Base-by-base conservation (phyloP, 2,888 invertebrate genomes). In the Lottia scabra region DNA sequence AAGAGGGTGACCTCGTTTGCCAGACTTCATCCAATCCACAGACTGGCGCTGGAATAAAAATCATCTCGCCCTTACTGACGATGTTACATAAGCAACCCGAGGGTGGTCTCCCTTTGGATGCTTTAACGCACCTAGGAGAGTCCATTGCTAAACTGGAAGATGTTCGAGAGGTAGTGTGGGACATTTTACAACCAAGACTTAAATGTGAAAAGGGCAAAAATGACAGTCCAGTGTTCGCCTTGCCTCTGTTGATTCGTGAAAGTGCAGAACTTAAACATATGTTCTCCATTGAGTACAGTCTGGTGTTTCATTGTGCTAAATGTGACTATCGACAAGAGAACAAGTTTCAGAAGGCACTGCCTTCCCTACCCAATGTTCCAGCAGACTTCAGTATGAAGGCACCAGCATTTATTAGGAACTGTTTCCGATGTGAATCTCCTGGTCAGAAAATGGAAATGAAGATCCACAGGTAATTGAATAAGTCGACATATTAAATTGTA, bases 211-310 rank as follows among this genome's bases (percentile, higher is more conserved):
- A 82, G 38, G 87, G 88, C 0, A 79, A 83, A 68, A 81, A 87
- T 65, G 86, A 87, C 75, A 87, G 87, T 66, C 87, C 88, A 0
- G 85, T 88, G 44, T 81, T 88, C 71, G 88, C 87, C 12, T 75
- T 88, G 38, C 85, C 85, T 1, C 71, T 84, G 30, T 70, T 88
- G 19, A 75, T 87, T 5, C 74, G 81, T 16, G 79, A 84, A 63
- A 78, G 80, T 44, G 66, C 75, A 0, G 72, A 71, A 6, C 72
- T 87, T 38, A 80, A 83, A 65, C 75, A 82, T 6, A 67, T 82
- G 45, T 87, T 85, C 71, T 76, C 72, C 19, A 81, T 86, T 71
- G 75, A 75, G 23, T 87, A 85, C 74, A 80, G 79, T 19, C 79
- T 83, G 78, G 75, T 76, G 26, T 76, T 73, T 48, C 66, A 75